Evolutionary conservation across 2,888 invertebrate species (phyloP), one percentile per base, ranked within the genome.

Genomic region (Microctonus hyperodae): DNA sequence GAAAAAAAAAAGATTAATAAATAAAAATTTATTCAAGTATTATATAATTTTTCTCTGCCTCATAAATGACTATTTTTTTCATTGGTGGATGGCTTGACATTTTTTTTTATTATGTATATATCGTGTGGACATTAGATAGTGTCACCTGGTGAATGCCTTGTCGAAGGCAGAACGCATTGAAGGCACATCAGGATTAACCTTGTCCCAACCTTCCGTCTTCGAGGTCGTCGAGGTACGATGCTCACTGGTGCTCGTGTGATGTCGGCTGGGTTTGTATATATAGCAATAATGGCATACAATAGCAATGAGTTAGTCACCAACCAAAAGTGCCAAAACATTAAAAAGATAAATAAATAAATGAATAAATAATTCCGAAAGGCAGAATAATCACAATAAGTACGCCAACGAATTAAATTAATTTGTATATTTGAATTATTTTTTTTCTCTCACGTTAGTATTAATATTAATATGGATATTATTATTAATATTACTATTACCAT

Each of bases 91-190:
- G n/a, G n/a, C n/a, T n/a, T n/a, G n/a, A n/a, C n/a, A n/a, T n/a
- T n/a, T 65, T 63, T 69, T 37, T 62, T 48, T 71, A 68, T 60
- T 44, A 31, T 62, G 70, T 44, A 16, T 44, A n/a, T 67, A 65
- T 62, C 61, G 61, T 70, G 16, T 44, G 44, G 71, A 56, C 68
- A 65, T 68, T 69, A 68, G 67, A 65, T 64, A 69, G 65, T 71
- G 77, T 83, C 83, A 84, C 84, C 84, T 84, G 81, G 83, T 83
- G 77, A 83, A 84, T 75, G 76, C 78, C 56, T 66, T 66, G 81
- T 84, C 83, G 83, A 83, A 84, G 74, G 81, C 79, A 71, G 83
- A 81, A 72, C 79, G 79, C 76, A 75, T 79, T 70, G 80, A 73
- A 67, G 79, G 79, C 69, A 73, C 70, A 73, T 79, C 76, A 69